A percentile compares a stretch with the other conserved stretches of the same genome.
Evolutionary conservation across 2,113 vertebrate species (phyloP).

Genomic region (Phalacrocorax carbo): DNA sequence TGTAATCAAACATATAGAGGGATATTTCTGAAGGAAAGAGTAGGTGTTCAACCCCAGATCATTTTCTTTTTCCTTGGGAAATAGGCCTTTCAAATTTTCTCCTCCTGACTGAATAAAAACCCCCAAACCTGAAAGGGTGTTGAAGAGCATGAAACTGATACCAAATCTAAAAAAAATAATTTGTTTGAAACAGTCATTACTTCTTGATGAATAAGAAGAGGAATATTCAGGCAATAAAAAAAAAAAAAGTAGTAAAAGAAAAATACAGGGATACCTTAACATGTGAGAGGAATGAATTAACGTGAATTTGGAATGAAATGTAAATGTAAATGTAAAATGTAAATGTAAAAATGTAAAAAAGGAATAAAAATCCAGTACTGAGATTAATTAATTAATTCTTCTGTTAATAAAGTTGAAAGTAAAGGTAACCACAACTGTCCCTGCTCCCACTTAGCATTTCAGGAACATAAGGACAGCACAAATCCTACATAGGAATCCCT

Average conservation of each 20-base stretch:
- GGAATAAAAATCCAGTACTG: background rate
- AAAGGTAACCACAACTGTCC: background rate
- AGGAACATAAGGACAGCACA: background rate
- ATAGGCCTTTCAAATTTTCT: background rate
- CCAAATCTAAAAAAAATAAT: background rate
- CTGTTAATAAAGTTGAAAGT: background rate
- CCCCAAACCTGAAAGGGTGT: background rate
- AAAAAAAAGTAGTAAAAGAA: background rate
- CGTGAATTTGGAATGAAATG: background rate
- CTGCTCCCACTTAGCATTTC: background rate
- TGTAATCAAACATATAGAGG: background rate
- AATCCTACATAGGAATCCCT: background rate
- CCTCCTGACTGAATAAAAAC: too few relatives aligned
- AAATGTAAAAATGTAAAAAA: background rate
- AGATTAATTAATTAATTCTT: background rate
- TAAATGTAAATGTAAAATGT: background rate
- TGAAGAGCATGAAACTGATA: background rate
- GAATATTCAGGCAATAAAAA: background rate
- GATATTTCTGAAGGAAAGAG: background rate
- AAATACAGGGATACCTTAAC: background rate
- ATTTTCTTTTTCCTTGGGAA: background rate
- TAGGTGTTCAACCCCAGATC: background rate
- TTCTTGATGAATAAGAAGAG: background rate
- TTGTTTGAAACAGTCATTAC: background rate
- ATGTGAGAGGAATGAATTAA: background rate